Evolutionary conservation across 2,797 vertebrate species (phyloP).

Genomic region (Phrynocephalus forsythii): DNA sequence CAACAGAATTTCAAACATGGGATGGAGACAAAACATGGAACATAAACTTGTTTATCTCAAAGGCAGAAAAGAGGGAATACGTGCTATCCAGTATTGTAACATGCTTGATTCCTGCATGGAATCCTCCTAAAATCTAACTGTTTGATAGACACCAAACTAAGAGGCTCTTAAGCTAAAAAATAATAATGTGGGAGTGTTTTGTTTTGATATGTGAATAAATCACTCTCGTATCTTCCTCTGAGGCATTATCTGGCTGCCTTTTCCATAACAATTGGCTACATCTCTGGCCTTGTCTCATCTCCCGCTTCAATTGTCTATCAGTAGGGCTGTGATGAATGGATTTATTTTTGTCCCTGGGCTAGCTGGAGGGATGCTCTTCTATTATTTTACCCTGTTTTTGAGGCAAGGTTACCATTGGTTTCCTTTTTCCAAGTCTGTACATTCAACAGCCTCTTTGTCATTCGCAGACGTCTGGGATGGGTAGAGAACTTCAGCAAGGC

Average conservation of each 20-base stretch:
- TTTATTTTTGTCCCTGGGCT: not conserved
- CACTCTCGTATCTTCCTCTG: not conserved
- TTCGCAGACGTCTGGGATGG: not conserved
- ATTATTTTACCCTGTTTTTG: not conserved
- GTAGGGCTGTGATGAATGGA: not conserved
- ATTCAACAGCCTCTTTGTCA: slow-evolving; percentile 13
- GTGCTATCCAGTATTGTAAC: no score
- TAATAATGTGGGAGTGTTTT: not conserved
- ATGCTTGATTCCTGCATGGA: no score
- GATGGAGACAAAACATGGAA: no score
- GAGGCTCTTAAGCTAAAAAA: not conserved
- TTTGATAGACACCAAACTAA: no score
- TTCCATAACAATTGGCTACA: not conserved
- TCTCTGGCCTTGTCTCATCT: not conserved
- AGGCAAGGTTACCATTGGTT: not conserved
- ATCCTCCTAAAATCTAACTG: no score
- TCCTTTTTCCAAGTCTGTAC: not conserved
- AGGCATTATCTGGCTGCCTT: not conserved
- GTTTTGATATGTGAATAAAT: not conserved
- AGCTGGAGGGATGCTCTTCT: not conserved
- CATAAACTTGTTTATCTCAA: no score
- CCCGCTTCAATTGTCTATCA: not conserved
- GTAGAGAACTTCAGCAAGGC: not conserved
- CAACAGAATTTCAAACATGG: no score
- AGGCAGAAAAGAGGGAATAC: no score